Percentiles rank a stretch among this genome's conserved stretches.
These are phyloP conservation scores for Phoenicopterus ruber DNA, from an alignment of 2,113 vertebrate genomes.

Conservation along the genomic window DNA sequence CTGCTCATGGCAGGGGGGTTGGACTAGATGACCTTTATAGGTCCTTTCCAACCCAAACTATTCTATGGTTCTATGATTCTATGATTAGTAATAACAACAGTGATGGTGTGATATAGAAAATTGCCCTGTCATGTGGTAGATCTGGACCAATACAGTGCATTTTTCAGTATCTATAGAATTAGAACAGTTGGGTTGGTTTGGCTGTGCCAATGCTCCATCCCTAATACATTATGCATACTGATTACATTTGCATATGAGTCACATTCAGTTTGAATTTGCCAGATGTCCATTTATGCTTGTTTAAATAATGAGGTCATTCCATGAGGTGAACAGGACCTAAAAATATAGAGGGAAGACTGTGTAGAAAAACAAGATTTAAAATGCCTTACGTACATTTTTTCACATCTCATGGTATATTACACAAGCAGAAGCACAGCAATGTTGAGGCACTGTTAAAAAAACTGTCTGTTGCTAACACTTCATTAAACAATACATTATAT, in stretches of 20 bases:
- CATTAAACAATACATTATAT: background rate
- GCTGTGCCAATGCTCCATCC: background rate
- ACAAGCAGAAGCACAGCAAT: background rate
- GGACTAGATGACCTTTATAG: too few relatives aligned
- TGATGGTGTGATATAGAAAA: background rate
- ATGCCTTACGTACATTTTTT: background rate
- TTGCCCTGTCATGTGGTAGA: background rate
- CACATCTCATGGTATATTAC: background rate
- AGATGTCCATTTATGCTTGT: conserved; percentile 30
- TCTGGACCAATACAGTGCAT: background rate
- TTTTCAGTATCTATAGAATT: background rate
- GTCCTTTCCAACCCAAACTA: too few relatives aligned
- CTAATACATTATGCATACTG: background rate
- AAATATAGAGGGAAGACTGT: background rate
- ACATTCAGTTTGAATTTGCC: conserved; percentile 21
- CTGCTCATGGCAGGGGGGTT: too few relatives aligned
- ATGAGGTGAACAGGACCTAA: conserved; percentile 15
- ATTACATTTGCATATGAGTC: conserved; percentile 36
- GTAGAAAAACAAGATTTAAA: background rate
- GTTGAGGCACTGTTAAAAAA: background rate
- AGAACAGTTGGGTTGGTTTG: background rate
- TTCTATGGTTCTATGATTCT: too few relatives aligned
- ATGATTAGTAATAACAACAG: background rate
- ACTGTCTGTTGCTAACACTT: background rate
- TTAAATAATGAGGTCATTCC: conserved; percentile 53